A percentile compares a stretch with the other conserved stretches of the same genome.
Evolutionary conservation across 2,797 vertebrate genomes (phyloP).

Genomic region (Micrastur ruficollis): DNA sequence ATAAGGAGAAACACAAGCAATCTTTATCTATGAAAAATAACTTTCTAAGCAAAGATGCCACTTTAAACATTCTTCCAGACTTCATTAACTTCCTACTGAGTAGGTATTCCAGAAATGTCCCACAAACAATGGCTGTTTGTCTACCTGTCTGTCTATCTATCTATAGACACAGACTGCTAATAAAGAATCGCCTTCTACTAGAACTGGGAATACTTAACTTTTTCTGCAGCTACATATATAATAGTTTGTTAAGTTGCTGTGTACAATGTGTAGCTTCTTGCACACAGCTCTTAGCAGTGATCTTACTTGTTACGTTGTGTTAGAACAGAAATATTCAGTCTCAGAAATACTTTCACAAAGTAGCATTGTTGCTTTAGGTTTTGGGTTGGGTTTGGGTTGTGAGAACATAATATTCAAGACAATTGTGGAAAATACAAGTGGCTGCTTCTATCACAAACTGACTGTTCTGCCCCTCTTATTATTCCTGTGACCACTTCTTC

Average conservation of each 20-base stretch:
- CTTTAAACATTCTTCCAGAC: background rate
- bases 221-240: background rate
- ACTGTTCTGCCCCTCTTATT: background rate
- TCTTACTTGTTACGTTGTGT: background rate
- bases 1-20: background rate
- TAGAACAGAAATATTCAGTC: background rate
- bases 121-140: background rate
- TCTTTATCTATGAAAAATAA: background rate
- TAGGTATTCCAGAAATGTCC: background rate
- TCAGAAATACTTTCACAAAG: background rate
- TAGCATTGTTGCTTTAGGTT: background rate
- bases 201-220: background rate
- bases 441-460: background rate
- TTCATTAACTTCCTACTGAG: background rate
- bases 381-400: background rate
- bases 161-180: background rate
- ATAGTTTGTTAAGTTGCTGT: background rate
- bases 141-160: background rate
- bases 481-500: background rate
- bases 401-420: background rate
- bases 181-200: background rate
- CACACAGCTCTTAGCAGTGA: background rate
- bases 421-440: background rate
- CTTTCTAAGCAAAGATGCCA: background rate
- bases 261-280: background rate